Evolutionary conservation across 2,797 vertebrate genomes (phyloP).

Genomic region (Melanotaenia boesemani): DNA sequence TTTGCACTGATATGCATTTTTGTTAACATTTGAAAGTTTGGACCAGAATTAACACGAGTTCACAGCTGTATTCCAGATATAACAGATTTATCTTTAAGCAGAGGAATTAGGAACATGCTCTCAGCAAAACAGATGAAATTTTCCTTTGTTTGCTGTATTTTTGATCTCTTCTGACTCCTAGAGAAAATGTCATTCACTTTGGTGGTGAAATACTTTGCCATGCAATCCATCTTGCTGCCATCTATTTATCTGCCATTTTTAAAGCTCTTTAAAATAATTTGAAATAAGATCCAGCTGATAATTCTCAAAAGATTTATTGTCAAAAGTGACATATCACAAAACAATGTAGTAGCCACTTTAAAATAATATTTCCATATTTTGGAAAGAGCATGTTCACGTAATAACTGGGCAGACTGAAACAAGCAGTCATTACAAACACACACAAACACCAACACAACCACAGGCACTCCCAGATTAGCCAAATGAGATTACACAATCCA

Average conservation of each 20-base stretch:
- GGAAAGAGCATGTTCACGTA: not conserved
- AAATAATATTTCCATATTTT: not conserved
- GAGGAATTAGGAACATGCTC: not conserved
- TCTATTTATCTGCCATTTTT: slow-evolving; percentile 3
- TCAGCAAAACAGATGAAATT: not conserved
- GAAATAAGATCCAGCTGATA: slow-evolving; percentile 3
- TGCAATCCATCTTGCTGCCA: slow-evolving; percentile 6
- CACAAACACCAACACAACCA: slow-evolving; percentile 29
- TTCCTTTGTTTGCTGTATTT: not conserved
- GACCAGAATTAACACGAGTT: not conserved
- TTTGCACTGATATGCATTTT: not conserved
- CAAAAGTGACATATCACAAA: too few species aligned
- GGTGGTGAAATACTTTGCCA: not conserved
- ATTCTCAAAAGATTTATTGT: not conserved
- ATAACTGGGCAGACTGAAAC: not conserved
- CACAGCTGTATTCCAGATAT: too few species aligned
- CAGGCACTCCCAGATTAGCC: slow-evolving; percentile 59
- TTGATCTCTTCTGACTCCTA: not conserved
- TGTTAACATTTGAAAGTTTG: not conserved
- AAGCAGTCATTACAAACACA: not conserved
- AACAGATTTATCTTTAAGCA: too few species aligned
- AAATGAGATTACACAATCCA: slow-evolving; percentile 74
- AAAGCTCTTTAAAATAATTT: not conserved
- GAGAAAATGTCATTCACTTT: not conserved
- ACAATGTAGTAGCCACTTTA: not conserved